Conservation (phyloP, 2,888 invertebrate species). For the Notodonta dromedarius region DNA sequence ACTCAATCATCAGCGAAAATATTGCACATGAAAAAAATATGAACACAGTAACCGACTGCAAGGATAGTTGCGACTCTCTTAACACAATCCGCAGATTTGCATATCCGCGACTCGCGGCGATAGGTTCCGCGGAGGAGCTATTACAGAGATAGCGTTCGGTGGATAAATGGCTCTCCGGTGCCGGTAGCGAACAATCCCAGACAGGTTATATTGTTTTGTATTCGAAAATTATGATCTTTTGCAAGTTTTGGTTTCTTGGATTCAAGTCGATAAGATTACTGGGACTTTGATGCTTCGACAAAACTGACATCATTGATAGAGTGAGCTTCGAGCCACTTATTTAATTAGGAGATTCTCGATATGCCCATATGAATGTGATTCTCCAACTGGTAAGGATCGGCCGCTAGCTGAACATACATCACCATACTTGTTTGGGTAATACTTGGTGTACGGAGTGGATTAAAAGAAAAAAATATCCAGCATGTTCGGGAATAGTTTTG, state of each 20-base stretch:
- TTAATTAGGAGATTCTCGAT: neutral
- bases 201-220: conserved; percentile 19
- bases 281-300: no score
- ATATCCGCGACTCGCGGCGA: conserved; percentile 40
- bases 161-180: conserved; percentile 48
- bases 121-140: conserved; percentile 61
- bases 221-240: neutral
- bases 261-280: neutral
- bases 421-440: no score
- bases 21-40: no score
- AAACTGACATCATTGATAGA: neutral
- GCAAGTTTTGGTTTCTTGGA: neutral
- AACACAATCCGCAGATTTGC: conserved; percentile 36
- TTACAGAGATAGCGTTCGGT: conserved; percentile 58
- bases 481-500: neutral
- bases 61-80: conserved; percentile 16
- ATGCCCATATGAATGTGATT: no score
- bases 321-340: neutral
- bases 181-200: conserved; percentile 43
- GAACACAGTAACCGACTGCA: conserved; percentile 17
- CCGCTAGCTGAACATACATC: no score
- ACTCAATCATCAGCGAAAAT: no score
- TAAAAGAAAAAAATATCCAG: neutral
- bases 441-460: no score
- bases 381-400: no score